Base-by-base conservation (phyloP, 1,140 invertebrate genomes). In the Drosophila malerkotliana region DNA sequence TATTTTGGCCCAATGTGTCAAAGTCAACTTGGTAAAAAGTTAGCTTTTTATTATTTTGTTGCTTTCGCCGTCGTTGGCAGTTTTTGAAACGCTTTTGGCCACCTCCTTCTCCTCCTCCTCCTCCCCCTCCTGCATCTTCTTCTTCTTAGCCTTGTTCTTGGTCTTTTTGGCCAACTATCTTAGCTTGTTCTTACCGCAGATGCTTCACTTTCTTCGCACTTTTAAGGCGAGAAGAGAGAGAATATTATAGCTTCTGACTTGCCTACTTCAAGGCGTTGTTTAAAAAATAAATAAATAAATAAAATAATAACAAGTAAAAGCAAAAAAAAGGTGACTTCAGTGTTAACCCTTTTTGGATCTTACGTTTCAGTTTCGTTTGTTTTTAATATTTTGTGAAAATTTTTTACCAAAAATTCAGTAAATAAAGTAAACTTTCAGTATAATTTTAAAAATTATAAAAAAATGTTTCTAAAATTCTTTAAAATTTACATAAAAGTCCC, bases 11-110 rank as follows among this genome's bases (percentile, higher is more conserved):
- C 82, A 87, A 87, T 87, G 78, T 87, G 82, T 87, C 82, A 87
- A 87, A 88, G 82, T 87, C 82, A 87, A 82, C 66, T 87, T 82
- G 74, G 74, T 76, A 82, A 76, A 78, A 87, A 87, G 78, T 88
- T 88, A 54, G 72, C 77, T 80, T 85, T 81, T 85, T 85, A 87
- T 85, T 85, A 81, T 81, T 87, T 85, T 85, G 82, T 72, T 87
- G 69, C 69, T 71, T 49, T 73, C 47, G 78, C 45, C 63, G 60
- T 74, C 47, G 57, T 66, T 82, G 77, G 77, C 73, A 81, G 64
- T 85, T 87, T 75, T 78, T 74, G 77, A 79, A 77, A 60, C 39
- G 49, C 60, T 56, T 56, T 63, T 37, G 14, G 52, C 18, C 39
- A 18, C 47, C 30, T 39, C 3, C 48, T 34, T 15, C 39, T 41